A percentile compares a stretch with the other conserved stretches of the same genome.
phyloP scores from a whole-genome alignment of 2,113 vertebrate genomes.

The Alethe diademata region DNA sequence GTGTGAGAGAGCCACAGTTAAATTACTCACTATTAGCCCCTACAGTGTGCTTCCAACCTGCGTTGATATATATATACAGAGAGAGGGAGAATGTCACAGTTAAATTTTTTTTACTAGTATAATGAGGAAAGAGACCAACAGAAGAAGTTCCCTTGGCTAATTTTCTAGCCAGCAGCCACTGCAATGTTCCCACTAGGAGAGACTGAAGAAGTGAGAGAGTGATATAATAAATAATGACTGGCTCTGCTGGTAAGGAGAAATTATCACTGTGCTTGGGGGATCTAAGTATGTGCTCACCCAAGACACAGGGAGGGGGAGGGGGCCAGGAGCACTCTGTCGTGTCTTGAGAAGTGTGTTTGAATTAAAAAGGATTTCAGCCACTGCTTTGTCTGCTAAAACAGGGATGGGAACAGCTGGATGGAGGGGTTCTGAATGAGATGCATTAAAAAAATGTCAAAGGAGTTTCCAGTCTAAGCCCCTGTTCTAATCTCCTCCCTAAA shows the following conservation, averaged over 20 bases:
- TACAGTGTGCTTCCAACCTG: slow-evolving; percentile 70
- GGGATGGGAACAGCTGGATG: not conserved
- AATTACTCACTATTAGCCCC: slow-evolving; percentile 77
- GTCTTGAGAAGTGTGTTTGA: slow-evolving; percentile 31
- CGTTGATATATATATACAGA: slow-evolving; percentile 41
- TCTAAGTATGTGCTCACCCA: slow-evolving; percentile 60
- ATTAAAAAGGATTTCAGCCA: slow-evolving; percentile 40
- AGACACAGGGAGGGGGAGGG: not conserved
- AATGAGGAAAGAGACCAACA: slow-evolving; percentile 77
- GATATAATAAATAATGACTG: slow-evolving; percentile 79
- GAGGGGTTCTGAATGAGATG: not conserved
- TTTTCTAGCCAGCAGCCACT: slow-evolving; percentile 76
- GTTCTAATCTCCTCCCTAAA: not conserved
- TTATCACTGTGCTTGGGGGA: slow-evolving; percentile 75
- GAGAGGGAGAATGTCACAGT: slow-evolving; percentile 69
- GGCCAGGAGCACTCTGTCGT: not conserved
- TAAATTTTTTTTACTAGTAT: slow-evolving; percentile 78
- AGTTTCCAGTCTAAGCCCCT: not conserved
- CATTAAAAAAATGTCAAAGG: not conserved
- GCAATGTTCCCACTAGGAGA: slow-evolving; percentile 75
- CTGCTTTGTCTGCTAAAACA: not conserved
- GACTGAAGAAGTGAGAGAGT: slow-evolving; percentile 67
- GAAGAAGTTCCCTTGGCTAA: slow-evolving; percentile 78
- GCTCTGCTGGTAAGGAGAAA: slow-evolving; percentile 72
- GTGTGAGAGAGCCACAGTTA: slow-evolving; percentile 61